Evolutionary conservation across 2,888 invertebrate species (phyloP).

Genomic region (Calameuta filiformis): DNA sequence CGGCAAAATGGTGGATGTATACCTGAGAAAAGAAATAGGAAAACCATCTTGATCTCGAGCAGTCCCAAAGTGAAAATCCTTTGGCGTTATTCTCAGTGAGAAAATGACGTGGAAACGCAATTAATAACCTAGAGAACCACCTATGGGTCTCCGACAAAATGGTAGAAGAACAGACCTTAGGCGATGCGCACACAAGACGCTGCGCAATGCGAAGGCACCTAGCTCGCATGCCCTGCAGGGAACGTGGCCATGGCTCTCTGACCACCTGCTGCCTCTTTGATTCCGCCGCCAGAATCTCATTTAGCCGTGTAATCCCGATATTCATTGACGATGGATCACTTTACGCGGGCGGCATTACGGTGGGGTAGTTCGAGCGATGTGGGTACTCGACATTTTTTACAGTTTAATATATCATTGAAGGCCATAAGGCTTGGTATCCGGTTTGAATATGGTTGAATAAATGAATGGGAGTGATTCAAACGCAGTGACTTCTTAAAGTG

Average conservation of each 20-base stretch:
- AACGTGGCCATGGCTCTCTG: constrained; percentile 39
- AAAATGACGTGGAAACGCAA: constrained; percentile 45
- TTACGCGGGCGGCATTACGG: constrained; percentile 37
- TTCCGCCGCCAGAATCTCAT: constrained; percentile 63
- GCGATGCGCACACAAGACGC: constrained; percentile 1
- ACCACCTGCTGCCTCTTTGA: constrained; percentile 66
- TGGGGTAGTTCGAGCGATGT: constrained; percentile 27
- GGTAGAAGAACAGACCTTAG: constrained; percentile 16
- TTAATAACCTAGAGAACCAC: constrained; percentile 41
- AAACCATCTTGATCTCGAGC: neutral
- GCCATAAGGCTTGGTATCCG: neutral
- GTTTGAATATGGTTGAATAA: neutral
- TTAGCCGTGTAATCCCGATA: constrained; percentile 61
- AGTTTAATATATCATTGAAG: constrained; percentile 43
- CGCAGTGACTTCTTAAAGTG: neutral
- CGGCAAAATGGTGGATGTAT: constrained; percentile 34
- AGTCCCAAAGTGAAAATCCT: neutral
- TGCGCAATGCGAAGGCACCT: constrained; percentile 28
- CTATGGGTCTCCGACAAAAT: constrained; percentile 15
- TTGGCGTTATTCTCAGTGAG: constrained; percentile 22
- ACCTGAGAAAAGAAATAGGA: neutral
- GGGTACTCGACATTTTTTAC: constrained; percentile 24
- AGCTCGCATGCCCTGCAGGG: constrained; percentile 37
- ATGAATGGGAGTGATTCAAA: constrained; percentile 16
- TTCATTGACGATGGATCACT: constrained; percentile 49